phyloP scores from a whole-genome alignment of 2,888 invertebrate genomes.

The Lepidocyrtinus sp. region DNA sequence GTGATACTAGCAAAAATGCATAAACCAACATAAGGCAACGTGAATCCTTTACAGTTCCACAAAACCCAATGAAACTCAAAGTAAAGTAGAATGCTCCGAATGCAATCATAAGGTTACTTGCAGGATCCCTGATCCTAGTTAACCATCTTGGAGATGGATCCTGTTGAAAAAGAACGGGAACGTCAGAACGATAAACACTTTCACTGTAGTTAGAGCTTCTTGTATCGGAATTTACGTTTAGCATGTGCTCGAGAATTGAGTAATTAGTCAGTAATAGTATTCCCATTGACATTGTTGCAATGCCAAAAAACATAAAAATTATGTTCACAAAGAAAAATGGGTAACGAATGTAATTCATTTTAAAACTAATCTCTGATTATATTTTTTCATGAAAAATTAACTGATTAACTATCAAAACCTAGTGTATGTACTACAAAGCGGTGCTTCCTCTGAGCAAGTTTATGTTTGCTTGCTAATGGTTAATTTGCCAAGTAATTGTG shows the following conservation, averaged over 20 bases:
- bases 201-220: conserved; percentile 34
- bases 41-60: conserved; percentile 43
- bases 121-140: conserved; percentile 40
- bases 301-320: conserved; percentile 48
- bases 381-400: too few relatives aligned
- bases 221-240: not conserved
- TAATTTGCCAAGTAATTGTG: too few relatives aligned
- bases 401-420: too few relatives aligned
- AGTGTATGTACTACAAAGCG: too few relatives aligned
- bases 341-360: conserved; percentile 40
- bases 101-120: conserved; percentile 37
- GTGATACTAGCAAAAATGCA: not conserved
- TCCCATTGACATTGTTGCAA: conserved; percentile 34
- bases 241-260: conserved; percentile 40
- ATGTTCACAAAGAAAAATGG: conserved; percentile 49
- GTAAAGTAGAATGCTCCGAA: conserved; percentile 46
- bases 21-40: conserved; percentile 33
- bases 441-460: too few relatives aligned
- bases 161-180: conserved; percentile 30
- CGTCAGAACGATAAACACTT: conserved; percentile 30
- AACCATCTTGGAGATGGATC: conserved; percentile 39
- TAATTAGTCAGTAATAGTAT: conserved; percentile 46
- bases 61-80: conserved; percentile 42
- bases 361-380: too few relatives aligned
- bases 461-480: too few relatives aligned